Percentiles rank a stretch among this genome's conserved stretches.
These are phyloP conservation scores for Pilophorus perplexus DNA, from an alignment of 2,888 invertebrate species.

Conservation along the genomic window DNA sequence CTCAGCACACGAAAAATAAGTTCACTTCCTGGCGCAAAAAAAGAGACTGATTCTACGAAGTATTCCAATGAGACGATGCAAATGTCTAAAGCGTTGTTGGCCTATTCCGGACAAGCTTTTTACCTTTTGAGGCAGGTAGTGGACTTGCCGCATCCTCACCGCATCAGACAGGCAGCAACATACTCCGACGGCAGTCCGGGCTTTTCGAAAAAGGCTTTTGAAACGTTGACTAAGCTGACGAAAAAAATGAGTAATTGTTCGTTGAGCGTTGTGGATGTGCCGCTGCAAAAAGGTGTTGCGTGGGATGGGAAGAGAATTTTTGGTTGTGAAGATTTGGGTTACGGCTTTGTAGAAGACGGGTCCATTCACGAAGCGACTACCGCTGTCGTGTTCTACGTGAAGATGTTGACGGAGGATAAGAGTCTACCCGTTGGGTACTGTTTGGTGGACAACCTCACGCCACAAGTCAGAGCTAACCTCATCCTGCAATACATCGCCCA, in stretches of 20 bases:
- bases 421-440: slow-evolving; percentile 39
- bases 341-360: slow-evolving; percentile 16
- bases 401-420: slow-evolving; percentile 15
- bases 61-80: neutral
- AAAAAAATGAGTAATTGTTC: neutral
- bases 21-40: too few relatives aligned
- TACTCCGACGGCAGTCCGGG: slow-evolving; percentile 1
- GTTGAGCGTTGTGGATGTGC: slow-evolving; percentile 15
- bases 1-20: too few relatives aligned
- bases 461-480: slow-evolving; percentile 11
- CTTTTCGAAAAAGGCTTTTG: neutral
- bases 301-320: slow-evolving; percentile 31
- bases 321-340: slow-evolving; percentile 33
- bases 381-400: slow-evolving; percentile 34
- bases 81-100: slow-evolving; percentile 10
- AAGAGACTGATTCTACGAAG: neutral
- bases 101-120: slow-evolving; percentile 3
- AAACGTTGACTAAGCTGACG: neutral
- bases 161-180: neutral
- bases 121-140: slow-evolving; percentile 1
- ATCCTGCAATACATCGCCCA: slow-evolving; percentile 15
- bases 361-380: slow-evolving; percentile 22
- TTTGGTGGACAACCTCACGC: slow-evolving; percentile 15
- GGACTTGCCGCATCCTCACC: neutral
- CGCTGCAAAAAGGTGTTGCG: slow-evolving; percentile 17